Evolutionary conservation across 35 echinoderm and acorn worm genomes (phyloP), one percentile per base, ranked within the genome.

Genomic region (Stichopus chloronotus): DNA sequence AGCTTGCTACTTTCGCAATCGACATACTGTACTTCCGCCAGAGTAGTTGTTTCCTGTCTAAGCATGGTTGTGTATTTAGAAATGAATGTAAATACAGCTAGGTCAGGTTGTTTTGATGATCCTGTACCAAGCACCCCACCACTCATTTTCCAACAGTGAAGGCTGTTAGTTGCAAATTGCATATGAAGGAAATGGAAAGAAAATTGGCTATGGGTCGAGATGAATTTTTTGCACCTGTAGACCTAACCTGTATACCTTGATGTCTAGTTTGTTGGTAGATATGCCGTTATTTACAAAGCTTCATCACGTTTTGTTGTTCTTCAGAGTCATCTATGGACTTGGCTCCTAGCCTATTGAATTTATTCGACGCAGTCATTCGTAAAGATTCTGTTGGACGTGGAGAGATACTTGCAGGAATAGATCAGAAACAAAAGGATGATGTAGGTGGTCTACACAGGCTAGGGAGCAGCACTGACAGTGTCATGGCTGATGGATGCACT

Each of bases 251-350:
- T 23, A 25, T 25, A 43, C 76, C 23, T 78, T n/a, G 11, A 21
- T 4, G 52, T 78, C 21, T 78, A 9, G 10, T 11, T 83, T 17
- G 30, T 52, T 56, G 19, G 30, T 55, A 4, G 19, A 19, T 79
- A 9, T 10, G 21, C 16, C 52, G 19, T 11, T 9, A 83, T 53
- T 43, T 8, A 83, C 5, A 11, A 83, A n/a, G 25, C n/a, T 88
- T 22, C 19, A 9, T 20, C 59, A 82, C 13, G 81, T 83, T 10
- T 5, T 72, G 7, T 90, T 72, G n/a, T 78, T 17, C 5, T 68
- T 72, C 94, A 95, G 94, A 95, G 57, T 93, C 91, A 57, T 95
- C 94, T 78, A 95, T 95, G 94, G 94, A 95, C 76, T 87, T 95
- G 69, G 94, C 94, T 7, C 94, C 94, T 6, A 93, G 91, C 55